phyloP scores from a whole-genome alignment of 2,888 invertebrate genomes.

The Unio pictorum region DNA sequence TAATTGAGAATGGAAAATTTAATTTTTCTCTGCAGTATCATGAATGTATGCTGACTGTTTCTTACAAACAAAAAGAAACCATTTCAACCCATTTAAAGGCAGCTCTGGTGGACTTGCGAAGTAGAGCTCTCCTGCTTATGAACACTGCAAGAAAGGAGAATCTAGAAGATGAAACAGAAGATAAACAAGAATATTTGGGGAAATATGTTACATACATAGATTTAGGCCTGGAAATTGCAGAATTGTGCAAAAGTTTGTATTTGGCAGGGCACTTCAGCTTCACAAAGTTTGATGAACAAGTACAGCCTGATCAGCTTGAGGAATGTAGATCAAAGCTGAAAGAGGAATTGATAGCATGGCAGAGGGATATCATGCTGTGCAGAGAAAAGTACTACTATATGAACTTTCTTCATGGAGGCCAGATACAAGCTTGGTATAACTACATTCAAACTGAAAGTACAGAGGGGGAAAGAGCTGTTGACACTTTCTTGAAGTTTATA shows the following conservation, averaged over 20 bases:
- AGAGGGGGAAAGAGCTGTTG: slow-evolving; percentile 6
- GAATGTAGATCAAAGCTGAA: slow-evolving; percentile 5
- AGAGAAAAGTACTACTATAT: slow-evolving; percentile 25
- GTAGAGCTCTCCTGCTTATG: no score
- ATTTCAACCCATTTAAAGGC: slow-evolving; percentile 7
- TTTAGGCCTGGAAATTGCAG: no score
- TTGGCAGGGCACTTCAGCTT: no score
- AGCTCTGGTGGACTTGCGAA: slow-evolving; percentile 33
- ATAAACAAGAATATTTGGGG: no score
- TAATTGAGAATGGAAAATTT: slow-evolving; percentile 29
- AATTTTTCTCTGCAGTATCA: slow-evolving; percentile 10
- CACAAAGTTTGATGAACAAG: no score
- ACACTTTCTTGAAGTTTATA: slow-evolving; percentile 25
- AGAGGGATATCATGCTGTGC: slow-evolving; percentile 6
- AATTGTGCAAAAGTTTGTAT: no score
- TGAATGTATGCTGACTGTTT: slow-evolving; percentile 15
- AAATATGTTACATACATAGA: no score
- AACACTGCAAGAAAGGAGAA: no score
- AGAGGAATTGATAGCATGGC: slow-evolving; percentile 25
- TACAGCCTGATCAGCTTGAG: slow-evolving; percentile 5
- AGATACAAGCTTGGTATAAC: slow-evolving; percentile 29
- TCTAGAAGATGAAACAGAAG: no score
- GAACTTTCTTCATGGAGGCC: slow-evolving; percentile 37
- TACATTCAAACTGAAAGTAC: slow-evolving; percentile 16
- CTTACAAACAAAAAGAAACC: slow-evolving; percentile 25